These are phyloP conservation scores for Galaxias olidus DNA, from an alignment of 2,797 vertebrate genomes.

Conservation along the genomic window DNA sequence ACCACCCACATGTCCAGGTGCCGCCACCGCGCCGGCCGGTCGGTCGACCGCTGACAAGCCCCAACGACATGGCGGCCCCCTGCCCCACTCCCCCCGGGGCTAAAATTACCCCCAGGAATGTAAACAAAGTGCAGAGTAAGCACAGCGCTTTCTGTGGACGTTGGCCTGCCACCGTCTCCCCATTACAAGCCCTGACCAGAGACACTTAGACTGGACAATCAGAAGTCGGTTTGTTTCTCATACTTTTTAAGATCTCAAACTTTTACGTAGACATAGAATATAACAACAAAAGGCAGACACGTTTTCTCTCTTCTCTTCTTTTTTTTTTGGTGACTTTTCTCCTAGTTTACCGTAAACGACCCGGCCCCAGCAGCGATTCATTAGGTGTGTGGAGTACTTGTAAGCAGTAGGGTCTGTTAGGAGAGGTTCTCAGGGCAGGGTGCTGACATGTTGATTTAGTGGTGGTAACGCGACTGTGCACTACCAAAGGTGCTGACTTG, in stretches of 20 bases:
- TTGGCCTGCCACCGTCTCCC: conserved; percentile 43
- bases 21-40: conserved; percentile 55
- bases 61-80: conserved; percentile 64
- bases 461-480: conserved; percentile 76
- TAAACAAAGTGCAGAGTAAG: conserved; percentile 80
- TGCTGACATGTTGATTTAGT: conserved; percentile 84
- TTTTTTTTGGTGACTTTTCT: not conserved
- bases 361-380: conserved; percentile 68
- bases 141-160: conserved; percentile 64
- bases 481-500: conserved; percentile 82
- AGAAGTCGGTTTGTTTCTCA: no score
- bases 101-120: conserved; percentile 81
- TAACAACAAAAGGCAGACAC: not conserved
- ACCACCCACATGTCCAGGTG: conserved; percentile 73
- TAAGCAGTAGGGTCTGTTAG: conserved; percentile 68
- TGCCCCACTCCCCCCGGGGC: conserved; percentile 57
- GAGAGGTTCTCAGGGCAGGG: conserved; percentile 73
- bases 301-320: conserved; percentile 4
- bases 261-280: no score
- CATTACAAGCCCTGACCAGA: conserved; percentile 39
- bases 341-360: conserved; percentile 19
- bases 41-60: conserved; percentile 67
- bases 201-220: conserved; percentile 57
- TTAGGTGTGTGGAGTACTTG: conserved; percentile 70
- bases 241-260: no score